Evolutionary conservation across 2,888 invertebrate species (phyloP).

Genomic region (Actias luna): DNA sequence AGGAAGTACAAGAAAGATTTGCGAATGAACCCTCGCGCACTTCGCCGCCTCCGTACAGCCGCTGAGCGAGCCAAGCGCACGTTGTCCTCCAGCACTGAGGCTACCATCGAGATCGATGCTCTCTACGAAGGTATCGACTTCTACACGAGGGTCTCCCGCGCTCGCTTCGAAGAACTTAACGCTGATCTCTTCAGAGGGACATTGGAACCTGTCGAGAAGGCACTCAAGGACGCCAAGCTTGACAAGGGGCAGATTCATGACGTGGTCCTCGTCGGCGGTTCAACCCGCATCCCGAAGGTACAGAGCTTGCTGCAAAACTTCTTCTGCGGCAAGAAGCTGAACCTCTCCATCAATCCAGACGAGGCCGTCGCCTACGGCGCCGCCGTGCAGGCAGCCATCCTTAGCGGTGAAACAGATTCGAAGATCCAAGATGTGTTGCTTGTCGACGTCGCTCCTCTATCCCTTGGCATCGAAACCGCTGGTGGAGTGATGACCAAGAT

Average conservation of each 20-base stretch:
- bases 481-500: constrained; percentile 92
- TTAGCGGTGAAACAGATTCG: constrained; percentile 86
- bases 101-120: constrained; percentile 88
- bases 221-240: constrained; percentile 88
- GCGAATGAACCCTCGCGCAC: constrained; percentile 83
- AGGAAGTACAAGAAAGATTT: constrained; percentile 88
- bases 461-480: constrained; percentile 89
- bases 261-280: constrained; percentile 91
- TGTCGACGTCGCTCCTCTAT: constrained; percentile 84
- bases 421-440: constrained; percentile 86
- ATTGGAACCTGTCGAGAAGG: constrained; percentile 89
- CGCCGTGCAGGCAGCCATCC: constrained; percentile 87
- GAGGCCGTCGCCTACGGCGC: constrained; percentile 92
- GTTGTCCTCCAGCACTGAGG: constrained; percentile 88
- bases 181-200: constrained; percentile 87
- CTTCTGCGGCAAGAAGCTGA: constrained; percentile 88
- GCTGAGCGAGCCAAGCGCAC: constrained; percentile 90
- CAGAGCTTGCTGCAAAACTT: constrained; percentile 88
- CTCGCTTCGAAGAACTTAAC: constrained; percentile 89
- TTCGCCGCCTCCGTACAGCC: constrained; percentile 87
- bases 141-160: constrained; percentile 87
- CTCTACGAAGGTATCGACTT: constrained; percentile 86
- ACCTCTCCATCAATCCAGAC: constrained; percentile 89
- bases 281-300: constrained; percentile 90
- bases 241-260: constrained; percentile 89